These are phyloP conservation scores for Oenanthe oenanthe DNA, from an alignment of 2,113 vertebrate species.

Conservation along the genomic window DNA sequence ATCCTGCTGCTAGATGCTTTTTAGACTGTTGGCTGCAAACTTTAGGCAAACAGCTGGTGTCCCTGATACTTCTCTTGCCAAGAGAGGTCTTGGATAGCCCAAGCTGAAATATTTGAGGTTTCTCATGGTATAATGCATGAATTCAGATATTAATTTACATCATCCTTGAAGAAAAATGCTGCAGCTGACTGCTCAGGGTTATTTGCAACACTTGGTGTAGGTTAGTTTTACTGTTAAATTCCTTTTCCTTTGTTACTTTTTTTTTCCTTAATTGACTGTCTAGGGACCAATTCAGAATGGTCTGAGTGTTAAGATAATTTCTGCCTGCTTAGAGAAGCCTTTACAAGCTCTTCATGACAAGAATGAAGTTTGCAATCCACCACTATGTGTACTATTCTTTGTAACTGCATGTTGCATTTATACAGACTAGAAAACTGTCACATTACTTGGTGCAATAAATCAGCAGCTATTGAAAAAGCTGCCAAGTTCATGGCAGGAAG, in stretches of 20 bases:
- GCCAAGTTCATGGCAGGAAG: slow-evolving; percentile 24
- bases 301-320: neutral
- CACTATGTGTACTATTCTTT: neutral
- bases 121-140: neutral
- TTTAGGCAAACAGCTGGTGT: neutral
- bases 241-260: neutral
- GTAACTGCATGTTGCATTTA: neutral
- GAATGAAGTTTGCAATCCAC: neutral
- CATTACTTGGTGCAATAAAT: slow-evolving; percentile 24
- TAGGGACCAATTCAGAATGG: neutral
- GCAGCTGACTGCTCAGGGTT: neutral
- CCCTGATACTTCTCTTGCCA: neutral
- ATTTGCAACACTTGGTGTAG: neutral
- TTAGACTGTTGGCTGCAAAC: neutral
- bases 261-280: neutral
- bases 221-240: neutral
- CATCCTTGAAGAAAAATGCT: neutral
- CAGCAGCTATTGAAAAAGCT: slow-evolving; percentile 28
- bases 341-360: neutral
- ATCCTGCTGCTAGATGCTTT: neutral
- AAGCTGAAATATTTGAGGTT: neutral
- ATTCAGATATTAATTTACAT: neutral
- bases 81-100: neutral
- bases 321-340: neutral
- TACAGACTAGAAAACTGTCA: neutral